Conservation (phyloP, 2,797 vertebrate genomes). For the Enteromius thamalakanensis region DNA sequence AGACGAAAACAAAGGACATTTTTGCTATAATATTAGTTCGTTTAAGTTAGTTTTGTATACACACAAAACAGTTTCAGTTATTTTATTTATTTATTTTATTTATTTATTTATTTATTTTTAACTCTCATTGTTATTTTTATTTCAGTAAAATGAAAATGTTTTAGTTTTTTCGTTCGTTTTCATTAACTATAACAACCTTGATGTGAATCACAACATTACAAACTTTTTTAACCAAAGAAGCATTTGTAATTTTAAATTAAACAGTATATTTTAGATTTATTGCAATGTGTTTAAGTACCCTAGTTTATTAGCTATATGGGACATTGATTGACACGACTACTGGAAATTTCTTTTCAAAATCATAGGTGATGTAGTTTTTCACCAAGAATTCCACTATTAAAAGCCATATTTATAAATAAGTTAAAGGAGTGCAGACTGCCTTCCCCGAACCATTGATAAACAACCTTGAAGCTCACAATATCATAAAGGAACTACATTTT, state of each 20-base stretch:
- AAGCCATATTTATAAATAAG: not conserved
- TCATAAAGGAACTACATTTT: no score
- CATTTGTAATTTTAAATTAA: not conserved
- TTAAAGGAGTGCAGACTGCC: not conserved
- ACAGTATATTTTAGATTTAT: not conserved
- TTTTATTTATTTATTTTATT: no score
- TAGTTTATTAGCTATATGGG: not conserved
- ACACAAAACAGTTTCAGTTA: no score
- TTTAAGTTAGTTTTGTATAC: no score
- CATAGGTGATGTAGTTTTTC: not conserved
- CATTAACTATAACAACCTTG: no score
- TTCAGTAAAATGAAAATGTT: no score
- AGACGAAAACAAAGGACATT: no score
- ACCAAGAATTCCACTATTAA: not conserved
- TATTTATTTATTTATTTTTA: no score
- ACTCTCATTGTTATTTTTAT: no score
- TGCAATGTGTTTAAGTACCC: not conserved
- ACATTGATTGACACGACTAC: not conserved
- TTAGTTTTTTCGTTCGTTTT: no score
- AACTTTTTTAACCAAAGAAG: not conserved
- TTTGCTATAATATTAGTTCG: no score
- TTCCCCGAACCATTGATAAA: not conserved
- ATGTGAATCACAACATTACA: not conserved
- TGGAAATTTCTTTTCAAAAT: not conserved
- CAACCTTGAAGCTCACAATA: not conserved